Base-by-base conservation (phyloP, 2,797 vertebrate species). In the Leptodactylus fallax region DNA sequence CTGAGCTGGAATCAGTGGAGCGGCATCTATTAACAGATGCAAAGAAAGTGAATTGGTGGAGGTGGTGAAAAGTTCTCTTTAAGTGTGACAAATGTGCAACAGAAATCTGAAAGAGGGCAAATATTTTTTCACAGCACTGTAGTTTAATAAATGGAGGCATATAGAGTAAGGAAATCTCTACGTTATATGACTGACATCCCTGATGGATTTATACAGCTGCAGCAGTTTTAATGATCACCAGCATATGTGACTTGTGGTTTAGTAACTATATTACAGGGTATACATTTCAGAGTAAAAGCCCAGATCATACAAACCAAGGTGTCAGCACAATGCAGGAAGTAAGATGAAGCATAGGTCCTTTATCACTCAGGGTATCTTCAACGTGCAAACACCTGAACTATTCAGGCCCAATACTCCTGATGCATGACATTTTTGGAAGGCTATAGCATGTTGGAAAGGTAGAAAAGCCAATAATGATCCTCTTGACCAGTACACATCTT, bases 231-330 rank as follows among this genome's bases (percentile, higher is more conserved):
- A 6, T n/a, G 19, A 2, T 77, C 49, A 14, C 12, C 7, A 17
- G 47, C 49, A 77, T n/a, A 16, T 49, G 21, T 53, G 49, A 77
- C 47, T 77, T 77, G 74, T 51, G 49, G 47, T 77, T 77, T 53
- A 23, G 17, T n/a, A 53, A 23, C 10, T 23, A 16, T 53, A 77
- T 7, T 77, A 77, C 21, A n/a, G 21, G 72, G 45, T n/a, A 49
- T 76, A 1, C 72, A n/a, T 51, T 49, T 49, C 72, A 49, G 9
- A n/a, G 47, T n/a, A 53, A n/a, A 23, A 53, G 47, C 72, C 72
- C 72, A 76, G 47, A 53, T 77, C 47, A 53, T 77, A 51, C 1
- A 77, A 77, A 77, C 49, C 74, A 53, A 77, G 74, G 74, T 77
- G 74, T 77, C 49, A 77, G 47, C 74, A 51, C 21, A 23, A 23